Evolutionary conservation across 2,888 invertebrate species (phyloP).

Genomic region (Drosophila recens): DNA sequence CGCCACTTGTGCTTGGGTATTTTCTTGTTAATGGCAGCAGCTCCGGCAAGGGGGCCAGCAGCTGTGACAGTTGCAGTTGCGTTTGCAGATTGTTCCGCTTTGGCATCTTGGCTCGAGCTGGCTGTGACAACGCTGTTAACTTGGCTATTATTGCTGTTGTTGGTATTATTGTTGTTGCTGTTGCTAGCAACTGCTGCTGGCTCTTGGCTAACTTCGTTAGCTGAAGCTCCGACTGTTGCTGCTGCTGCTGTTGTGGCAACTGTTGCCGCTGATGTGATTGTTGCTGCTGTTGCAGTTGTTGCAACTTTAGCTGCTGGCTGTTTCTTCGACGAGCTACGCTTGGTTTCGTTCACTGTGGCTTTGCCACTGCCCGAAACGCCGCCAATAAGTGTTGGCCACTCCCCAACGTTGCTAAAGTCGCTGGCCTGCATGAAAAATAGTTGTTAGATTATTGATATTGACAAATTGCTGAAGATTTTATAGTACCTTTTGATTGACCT

Average conservation of each 20-base stretch:
- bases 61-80: constrained; percentile 60
- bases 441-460: not conserved
- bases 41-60: constrained; percentile 66
- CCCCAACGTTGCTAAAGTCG: constrained; percentile 94
- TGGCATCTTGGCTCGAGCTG: constrained; percentile 75
- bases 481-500: constrained; percentile 87
- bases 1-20: constrained; percentile 93
- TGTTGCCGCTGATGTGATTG: constrained; percentile 22
- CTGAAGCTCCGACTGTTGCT: constrained; percentile 22
- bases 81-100: constrained; percentile 61
- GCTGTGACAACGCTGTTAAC: constrained; percentile 45
- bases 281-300: constrained; percentile 21
- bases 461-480: constrained; percentile 23
- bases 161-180: constrained; percentile 10
- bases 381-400: constrained; percentile 94
- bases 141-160: constrained; percentile 41
- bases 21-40: constrained; percentile 82
- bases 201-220: constrained; percentile 55
- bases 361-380: constrained; percentile 86
- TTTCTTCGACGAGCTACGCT: constrained; percentile 78
- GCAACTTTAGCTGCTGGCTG: constrained; percentile 54
- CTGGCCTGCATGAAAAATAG: constrained; percentile 88
- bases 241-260: constrained; percentile 4
- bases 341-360: constrained; percentile 85
- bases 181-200: constrained; percentile 33